Conservation (phyloP, 2,888 invertebrate species). For the Autographa gamma region DNA sequence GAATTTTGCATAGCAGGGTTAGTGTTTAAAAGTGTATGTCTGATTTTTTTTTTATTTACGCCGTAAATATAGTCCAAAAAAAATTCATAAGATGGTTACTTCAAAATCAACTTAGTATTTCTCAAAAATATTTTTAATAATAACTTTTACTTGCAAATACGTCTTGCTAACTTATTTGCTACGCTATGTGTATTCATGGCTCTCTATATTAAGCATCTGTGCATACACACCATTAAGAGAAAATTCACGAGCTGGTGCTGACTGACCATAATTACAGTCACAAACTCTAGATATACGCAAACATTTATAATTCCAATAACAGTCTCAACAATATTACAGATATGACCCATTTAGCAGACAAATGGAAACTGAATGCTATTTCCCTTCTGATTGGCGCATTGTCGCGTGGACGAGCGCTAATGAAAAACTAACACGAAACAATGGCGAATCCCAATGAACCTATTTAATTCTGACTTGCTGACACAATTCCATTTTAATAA, state of each 20-base stretch:
- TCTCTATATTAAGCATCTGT: neutral
- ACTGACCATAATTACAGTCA: conserved; percentile 2
- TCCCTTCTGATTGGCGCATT: conserved; percentile 26
- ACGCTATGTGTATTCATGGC: neutral
- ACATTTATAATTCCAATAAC: neutral
- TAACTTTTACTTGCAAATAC: too few relatives aligned
- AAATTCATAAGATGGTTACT: too few relatives aligned
- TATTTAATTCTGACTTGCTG: neutral
- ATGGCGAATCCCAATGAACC: neutral
- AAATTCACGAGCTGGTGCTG: neutral
- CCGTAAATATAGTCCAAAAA: too few relatives aligned
- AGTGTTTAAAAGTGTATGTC: neutral
- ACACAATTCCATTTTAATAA: neutral
- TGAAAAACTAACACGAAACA: conserved; percentile 32
- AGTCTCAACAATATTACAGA: neutral
- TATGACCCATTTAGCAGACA: conserved; percentile 6
- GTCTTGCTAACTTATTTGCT: too few relatives aligned
- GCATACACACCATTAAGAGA: neutral
- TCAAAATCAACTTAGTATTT: too few relatives aligned
- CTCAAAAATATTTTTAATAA: too few relatives aligned
- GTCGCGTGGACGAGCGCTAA: conserved; percentile 25
- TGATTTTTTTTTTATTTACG: too few relatives aligned
- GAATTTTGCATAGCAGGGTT: neutral
- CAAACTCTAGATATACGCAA: neutral
- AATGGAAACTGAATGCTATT: conserved; percentile 28